These are phyloP conservation scores for Sterrhoptilus dennistouni DNA, from an alignment of 2,113 vertebrate species.

Conservation along the genomic window DNA sequence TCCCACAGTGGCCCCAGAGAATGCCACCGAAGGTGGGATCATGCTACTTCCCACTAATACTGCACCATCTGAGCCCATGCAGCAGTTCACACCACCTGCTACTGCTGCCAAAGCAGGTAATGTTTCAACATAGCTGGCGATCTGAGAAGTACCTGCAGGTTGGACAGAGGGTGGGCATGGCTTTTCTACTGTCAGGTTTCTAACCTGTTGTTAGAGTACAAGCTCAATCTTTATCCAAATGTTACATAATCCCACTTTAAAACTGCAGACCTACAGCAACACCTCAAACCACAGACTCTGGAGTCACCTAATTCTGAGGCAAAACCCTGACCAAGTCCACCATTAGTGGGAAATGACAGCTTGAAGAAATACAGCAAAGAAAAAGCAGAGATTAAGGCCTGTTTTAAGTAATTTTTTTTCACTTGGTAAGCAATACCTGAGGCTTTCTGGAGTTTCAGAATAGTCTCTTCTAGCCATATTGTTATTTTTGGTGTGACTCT, in stretches of 20 bases:
- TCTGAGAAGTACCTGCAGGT: background rate
- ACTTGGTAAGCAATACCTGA: background rate
- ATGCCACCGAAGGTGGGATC: background rate
- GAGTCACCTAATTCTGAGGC: background rate
- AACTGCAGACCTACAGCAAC: background rate
- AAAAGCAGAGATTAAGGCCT: background rate
- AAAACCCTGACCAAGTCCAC: background rate
- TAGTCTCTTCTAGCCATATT: background rate
- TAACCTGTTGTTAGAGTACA: background rate
- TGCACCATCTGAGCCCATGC: background rate
- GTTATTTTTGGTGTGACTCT: background rate
- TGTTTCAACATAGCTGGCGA: background rate
- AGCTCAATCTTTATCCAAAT: background rate
- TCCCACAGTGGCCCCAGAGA: background rate
- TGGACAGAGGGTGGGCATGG: background rate
- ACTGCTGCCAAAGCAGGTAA: slow-evolving; percentile 71
- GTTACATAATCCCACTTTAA: background rate
- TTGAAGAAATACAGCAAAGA: background rate
- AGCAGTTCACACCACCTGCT: background rate
- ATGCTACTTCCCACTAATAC: background rate
- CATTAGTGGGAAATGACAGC: background rate
- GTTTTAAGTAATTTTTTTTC: background rate
- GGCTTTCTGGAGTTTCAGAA: background rate
- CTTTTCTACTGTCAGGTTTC: background rate
- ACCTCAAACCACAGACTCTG: background rate